Base-by-base conservation (phyloP, 1,140 invertebrate species). In the Monochamus saltuarius region DNA sequence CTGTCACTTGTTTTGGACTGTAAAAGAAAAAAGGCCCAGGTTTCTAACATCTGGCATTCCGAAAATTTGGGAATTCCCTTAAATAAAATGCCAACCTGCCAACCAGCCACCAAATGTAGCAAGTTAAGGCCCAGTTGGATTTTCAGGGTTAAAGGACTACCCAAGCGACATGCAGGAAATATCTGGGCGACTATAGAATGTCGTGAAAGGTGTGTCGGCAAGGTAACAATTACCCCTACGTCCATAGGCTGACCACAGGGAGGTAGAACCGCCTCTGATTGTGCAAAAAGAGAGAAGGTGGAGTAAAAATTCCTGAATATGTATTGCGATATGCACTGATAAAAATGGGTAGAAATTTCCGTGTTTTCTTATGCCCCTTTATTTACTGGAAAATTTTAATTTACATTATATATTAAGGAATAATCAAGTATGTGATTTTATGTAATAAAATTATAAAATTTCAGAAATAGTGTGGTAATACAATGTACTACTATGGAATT, bases 31-130 rank as follows among this genome's bases (percentile, higher is more conserved):
- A 29, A 29, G 22, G 22, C 22, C 2, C 22, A 7, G 42, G 11
- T 47, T 11, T 22, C 45, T 29, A 10, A 11, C 45, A 47, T 47
- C 45, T 47, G 45, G 45, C 45, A 47, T 47, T 19, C 19, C 19
- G 45, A 29, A 16, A 47, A 16, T 29, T 29, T 29, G 22, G 22
- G 22, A 29, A 29, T 47, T 47, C 45, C 22, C 45, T 47, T 11
- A 17, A 8, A 47, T 47, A 47, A 47, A 47, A n/a, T 19, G 19
- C 29, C 14, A 9, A 17, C 14, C 16, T 38, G 7, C 39, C 11
- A 14, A 11, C 11, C 14, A 4, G 14, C 39, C 39, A n/a, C 14
- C 14, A 14, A 40, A 40, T 16, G 14, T n/a, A 40, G 11, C 39
- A 29, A 6, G 22, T 29, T 29, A 29, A 29, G 39, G 39, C 2